Evolutionary conservation across 92 coral and sea anemone genomes (phyloP), one percentile per base, ranked within the genome.

Genomic region (Zoanthus sansibaricus): DNA sequence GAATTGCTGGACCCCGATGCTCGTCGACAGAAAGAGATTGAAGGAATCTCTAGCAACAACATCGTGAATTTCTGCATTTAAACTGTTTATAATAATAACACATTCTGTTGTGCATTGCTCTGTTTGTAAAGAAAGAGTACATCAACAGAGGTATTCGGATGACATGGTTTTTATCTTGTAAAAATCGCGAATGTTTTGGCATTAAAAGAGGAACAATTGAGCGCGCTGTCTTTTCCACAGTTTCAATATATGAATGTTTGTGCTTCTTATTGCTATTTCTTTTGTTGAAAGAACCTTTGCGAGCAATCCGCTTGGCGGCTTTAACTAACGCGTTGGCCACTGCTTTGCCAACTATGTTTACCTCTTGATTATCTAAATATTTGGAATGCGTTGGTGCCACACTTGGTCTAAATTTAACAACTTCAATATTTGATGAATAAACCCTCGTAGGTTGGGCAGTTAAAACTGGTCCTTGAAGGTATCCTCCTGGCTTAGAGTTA

Each of bases 251-350:
- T 45, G 85, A 80, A 66, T 80, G 85, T 46, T 80, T 80, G 30
- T 80, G 67, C 30, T 64, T 66, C 46, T 15, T 80, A 6, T 45
- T 11, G 21, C 47, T 44, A 6, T 31, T 25, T 62, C 14, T 21
- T 64, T 31, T 15, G 15, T 45, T 67, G 16, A 15, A n/a, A 8
- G 83, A 20, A 13, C 61, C 75, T 58, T 68, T 80, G 45, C 15
- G 85, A 64, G 45, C 85, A 71, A 80, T 75, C 17, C 70, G 70
- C 21, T 52, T 80, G 44, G 85, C 85, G 33, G 85, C 85, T 18
- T 67, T 64, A 1, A 80, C 85, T 10, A 80, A 58, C 44, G 85
- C 85, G 33, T 66, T 71, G 12, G 85, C 85, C 20, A 80, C 85
- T 13, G 75, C 75, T 80, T 62, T 66, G 12, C 85, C 85, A 18